Percentiles rank a stretch among this genome's conserved stretches.
Evolutionary conservation across 2,888 invertebrate genomes (phyloP).

Genomic region (Caenorhabditis sp.): DNA sequence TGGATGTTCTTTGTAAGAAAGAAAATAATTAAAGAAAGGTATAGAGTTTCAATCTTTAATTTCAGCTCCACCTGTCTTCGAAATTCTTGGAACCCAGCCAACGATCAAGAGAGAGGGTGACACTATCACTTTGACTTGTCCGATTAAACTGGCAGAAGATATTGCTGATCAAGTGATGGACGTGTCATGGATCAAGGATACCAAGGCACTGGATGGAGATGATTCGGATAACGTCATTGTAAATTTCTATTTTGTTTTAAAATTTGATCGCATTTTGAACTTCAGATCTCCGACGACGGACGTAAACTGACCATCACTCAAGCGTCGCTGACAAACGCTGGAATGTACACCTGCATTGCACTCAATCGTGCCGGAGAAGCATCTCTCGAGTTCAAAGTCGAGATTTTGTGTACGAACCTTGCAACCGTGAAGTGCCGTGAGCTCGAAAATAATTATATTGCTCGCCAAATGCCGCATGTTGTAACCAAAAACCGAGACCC

Average conservation of each 20-base stretch:
- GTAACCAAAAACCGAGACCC: constrained; percentile 45
- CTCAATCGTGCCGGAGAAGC: constrained; percentile 87
- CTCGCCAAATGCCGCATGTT: constrained; percentile 60
- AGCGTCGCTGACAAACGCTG: constrained; percentile 84
- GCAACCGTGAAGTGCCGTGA: constrained; percentile 71
- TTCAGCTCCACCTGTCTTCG: constrained; percentile 81
- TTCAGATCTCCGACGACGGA: constrained; percentile 77
- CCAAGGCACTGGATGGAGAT: constrained; percentile 84
- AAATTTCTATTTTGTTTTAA: neutral
- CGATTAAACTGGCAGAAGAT: constrained; percentile 82
- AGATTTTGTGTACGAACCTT: constrained; percentile 84
- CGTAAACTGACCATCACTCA: constrained; percentile 68
- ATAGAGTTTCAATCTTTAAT: too few relatives aligned
- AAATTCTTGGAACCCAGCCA: constrained; percentile 62
- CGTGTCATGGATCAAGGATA: constrained; percentile 85
- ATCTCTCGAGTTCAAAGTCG: constrained; percentile 86
- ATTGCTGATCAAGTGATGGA: constrained; percentile 72
- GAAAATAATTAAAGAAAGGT: too few relatives aligned
- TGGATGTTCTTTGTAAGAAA: constrained; percentile 87
- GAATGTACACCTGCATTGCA: constrained; percentile 86
- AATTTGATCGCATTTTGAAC: neutral
- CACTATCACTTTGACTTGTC: constrained; percentile 86
- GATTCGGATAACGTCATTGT: constrained; percentile 49
- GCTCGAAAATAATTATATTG: constrained; percentile 67
- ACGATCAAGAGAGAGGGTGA: constrained; percentile 85